These are phyloP conservation scores for Dipodomys merriami DNA, from an alignment of 2,113 vertebrate species.

Conservation along the genomic window DNA sequence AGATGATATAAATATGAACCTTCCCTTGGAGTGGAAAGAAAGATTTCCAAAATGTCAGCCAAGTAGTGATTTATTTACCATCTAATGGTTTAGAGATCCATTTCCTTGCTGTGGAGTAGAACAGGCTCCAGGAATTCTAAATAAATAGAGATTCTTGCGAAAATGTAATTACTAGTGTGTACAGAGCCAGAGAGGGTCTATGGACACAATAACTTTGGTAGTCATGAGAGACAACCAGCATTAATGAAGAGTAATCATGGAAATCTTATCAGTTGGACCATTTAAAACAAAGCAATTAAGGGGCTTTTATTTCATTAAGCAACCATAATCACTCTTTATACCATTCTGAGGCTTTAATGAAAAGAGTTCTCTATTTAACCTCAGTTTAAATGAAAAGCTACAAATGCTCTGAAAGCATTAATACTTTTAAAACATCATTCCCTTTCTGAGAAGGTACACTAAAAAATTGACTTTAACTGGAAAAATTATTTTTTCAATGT, in stretches of 20 bases:
- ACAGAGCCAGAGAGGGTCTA: background rate
- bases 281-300: slow-evolving; percentile 72
- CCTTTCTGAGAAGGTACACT: background rate
- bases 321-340: slow-evolving; percentile 55
- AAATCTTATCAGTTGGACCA: slow-evolving; percentile 58
- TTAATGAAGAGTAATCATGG: slow-evolving; percentile 60
- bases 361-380: slow-evolving; percentile 59
- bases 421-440: slow-evolving; percentile 42
- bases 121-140: slow-evolving; percentile 7
- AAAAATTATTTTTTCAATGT: background rate
- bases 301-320: slow-evolving; percentile 71
- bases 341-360: slow-evolving; percentile 30
- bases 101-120: slow-evolving; percentile 44
- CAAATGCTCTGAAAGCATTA: slow-evolving; percentile 35
- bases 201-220: slow-evolving; percentile 51
- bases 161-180: slow-evolving; percentile 64
- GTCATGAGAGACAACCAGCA: slow-evolving; percentile 44
- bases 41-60: background rate
- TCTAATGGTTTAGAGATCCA: background rate
- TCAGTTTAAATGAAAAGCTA: slow-evolving; percentile 45
- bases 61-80: slow-evolving; percentile 16
- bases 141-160: slow-evolving; percentile 55
- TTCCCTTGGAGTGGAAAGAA: background rate
- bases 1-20: background rate
- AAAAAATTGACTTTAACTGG: background rate